A percentile compares a stretch with the other conserved stretches of the same genome.
Evolutionary conservation across 1,140 invertebrate species (phyloP).

Genomic region (Musca vetustissima): DNA sequence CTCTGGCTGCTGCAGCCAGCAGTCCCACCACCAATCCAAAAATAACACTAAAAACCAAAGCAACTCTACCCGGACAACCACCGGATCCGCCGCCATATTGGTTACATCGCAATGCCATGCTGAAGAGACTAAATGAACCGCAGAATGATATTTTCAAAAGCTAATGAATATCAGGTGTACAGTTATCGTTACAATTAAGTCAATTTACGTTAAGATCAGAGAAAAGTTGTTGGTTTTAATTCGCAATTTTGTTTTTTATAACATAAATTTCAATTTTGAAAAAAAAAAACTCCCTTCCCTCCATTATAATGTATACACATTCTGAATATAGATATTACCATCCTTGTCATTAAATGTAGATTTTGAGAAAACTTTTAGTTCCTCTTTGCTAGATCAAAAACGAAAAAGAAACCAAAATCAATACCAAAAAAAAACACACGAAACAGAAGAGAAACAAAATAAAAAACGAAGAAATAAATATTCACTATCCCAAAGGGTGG

Average conservation of each 20-base stretch:
- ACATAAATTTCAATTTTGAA: no score
- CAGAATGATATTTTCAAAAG: constrained; percentile 53
- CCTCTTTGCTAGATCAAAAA: no score
- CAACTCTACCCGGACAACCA: constrained; percentile 58
- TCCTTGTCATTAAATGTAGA: no score
- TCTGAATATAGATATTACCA: no score
- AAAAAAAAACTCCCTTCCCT: no score
- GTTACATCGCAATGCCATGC: constrained; percentile 53
- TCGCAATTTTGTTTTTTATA: background rate
- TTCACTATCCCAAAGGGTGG: no score
- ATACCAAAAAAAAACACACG: no score
- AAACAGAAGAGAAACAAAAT: no score
- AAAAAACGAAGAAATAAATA: no score
- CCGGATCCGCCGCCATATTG: constrained; percentile 54
- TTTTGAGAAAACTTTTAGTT: no score
- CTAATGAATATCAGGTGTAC: constrained; percentile 47
- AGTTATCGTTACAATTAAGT: constrained; percentile 28
- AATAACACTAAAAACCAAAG: constrained; percentile 61
- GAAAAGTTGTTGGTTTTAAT: constrained; percentile 22
- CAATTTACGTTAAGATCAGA: constrained; percentile 14
- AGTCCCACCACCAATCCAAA: constrained; percentile 56
- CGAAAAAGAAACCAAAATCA: no score
- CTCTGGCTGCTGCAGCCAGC: constrained; percentile 43
- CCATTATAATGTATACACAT: no score
- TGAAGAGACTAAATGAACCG: constrained; percentile 47